phyloP scores from a whole-genome alignment of 2,797 vertebrate species.

The Manis javanica region DNA sequence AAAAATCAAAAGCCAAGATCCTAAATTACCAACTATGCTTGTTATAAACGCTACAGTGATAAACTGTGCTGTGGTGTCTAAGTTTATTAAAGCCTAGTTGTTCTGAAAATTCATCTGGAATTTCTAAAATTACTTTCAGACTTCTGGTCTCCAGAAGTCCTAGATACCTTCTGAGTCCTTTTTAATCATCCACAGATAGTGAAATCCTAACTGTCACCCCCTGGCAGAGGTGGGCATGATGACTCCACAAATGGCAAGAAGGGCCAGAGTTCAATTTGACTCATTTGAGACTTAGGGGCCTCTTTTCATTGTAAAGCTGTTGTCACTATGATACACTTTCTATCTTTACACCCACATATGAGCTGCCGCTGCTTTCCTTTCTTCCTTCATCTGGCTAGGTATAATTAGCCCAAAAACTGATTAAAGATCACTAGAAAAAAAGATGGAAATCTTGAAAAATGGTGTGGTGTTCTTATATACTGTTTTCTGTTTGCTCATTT shows the following conservation, averaged over 20 bases:
- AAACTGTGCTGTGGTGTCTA: neutral
- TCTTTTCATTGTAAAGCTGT: neutral
- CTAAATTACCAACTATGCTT: neutral
- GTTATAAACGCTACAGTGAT: neutral
- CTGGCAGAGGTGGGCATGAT: neutral
- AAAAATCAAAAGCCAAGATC: conserved; percentile 7
- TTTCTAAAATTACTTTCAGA: conserved; percentile 23
- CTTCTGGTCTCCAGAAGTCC: neutral
- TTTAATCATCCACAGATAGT: neutral
- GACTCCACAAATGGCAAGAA: neutral
- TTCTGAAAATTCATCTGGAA: conserved; percentile 35
- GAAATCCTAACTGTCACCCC: neutral
- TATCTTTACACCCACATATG: neutral
- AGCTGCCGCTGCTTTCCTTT: neutral
- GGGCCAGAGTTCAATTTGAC: neutral
- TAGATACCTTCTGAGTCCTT: neutral
- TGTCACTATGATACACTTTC: neutral
- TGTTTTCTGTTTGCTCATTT: neutral
- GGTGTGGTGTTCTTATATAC: neutral
- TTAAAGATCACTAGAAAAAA: neutral
- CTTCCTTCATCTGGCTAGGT: neutral
- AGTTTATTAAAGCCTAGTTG: neutral
- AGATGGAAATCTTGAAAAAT: neutral
- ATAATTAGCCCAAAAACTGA: neutral
- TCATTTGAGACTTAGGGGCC: neutral